These are phyloP conservation scores for Lucilia cuprina DNA, from an alignment of 1,140 invertebrate genomes.

Conservation along the genomic window DNA sequence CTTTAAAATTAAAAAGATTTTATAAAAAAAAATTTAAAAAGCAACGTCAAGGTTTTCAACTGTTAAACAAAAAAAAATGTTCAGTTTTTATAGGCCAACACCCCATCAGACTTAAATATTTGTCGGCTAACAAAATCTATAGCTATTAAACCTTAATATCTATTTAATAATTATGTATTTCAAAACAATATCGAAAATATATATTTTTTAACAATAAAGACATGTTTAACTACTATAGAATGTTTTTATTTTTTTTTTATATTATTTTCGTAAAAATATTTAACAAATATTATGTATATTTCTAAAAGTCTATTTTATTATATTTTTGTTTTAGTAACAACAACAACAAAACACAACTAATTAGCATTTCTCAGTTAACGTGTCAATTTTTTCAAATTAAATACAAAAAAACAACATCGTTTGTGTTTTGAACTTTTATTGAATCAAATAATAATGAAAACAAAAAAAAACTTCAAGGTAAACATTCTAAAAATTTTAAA, in stretches of 20 bases:
- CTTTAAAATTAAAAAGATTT: background rate
- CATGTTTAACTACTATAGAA: no score
- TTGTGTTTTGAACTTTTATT: background rate
- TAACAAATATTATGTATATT: background rate
- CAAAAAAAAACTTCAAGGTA: background rate
- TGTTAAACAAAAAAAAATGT: background rate
- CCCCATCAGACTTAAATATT: background rate
- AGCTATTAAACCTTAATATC: no score
- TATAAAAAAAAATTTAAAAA: background rate
- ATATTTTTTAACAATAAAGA: no score
- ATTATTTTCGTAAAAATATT: background rate
- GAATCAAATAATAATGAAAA: background rate
- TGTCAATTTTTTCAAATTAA: background rate
- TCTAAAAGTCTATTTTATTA: no score
- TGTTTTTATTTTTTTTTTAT: background rate
- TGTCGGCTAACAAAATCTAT: no score
- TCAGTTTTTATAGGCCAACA: background rate
- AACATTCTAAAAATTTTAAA: background rate
- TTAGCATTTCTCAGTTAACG: constrained; percentile 14
- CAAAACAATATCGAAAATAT: no score
- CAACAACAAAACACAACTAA: background rate
- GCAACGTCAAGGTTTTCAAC: background rate
- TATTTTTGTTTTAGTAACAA: no score
- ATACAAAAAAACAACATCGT: background rate
- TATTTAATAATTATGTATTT: no score